phyloP scores from a whole-genome alignment of 2,797 vertebrate species.

The Artibeus lituratus region DNA sequence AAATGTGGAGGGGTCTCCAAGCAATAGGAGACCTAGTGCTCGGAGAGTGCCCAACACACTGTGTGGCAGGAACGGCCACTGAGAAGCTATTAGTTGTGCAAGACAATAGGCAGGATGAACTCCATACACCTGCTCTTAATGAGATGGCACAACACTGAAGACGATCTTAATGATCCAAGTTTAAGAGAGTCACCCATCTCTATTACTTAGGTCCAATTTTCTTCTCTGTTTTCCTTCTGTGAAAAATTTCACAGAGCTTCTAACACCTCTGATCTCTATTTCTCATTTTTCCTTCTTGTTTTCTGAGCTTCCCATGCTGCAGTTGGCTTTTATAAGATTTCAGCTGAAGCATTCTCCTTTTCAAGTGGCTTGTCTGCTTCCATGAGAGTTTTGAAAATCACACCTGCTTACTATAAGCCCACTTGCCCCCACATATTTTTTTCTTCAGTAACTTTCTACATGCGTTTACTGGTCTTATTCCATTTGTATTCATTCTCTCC shows the following conservation, averaged over 20 bases:
- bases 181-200: not conserved
- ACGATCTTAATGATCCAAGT: not conserved
- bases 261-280: not conserved
- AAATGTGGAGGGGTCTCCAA: not conserved
- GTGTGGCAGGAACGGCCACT: too few species aligned
- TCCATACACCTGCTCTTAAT: not conserved
- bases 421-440: not conserved
- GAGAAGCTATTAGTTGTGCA: not conserved
- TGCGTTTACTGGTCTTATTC: not conserved
- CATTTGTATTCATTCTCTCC: not conserved
- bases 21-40: not conserved
- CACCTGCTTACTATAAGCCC: not conserved
- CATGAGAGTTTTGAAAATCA: not conserved
- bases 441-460: not conserved
- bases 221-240: not conserved
- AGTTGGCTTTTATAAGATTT: not conserved
- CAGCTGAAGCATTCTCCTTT: not conserved
- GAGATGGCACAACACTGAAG: not conserved
- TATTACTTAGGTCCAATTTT: not conserved
- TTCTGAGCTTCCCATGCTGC: not conserved
- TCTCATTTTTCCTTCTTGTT: not conserved
- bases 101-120: not conserved
- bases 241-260: not conserved
- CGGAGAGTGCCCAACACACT: not conserved
- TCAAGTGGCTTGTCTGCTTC: not conserved